Evolutionary conservation across 2,797 vertebrate genomes (phyloP), one percentile per base, ranked within the genome.

Genomic region (Poecilia wingei): DNA sequence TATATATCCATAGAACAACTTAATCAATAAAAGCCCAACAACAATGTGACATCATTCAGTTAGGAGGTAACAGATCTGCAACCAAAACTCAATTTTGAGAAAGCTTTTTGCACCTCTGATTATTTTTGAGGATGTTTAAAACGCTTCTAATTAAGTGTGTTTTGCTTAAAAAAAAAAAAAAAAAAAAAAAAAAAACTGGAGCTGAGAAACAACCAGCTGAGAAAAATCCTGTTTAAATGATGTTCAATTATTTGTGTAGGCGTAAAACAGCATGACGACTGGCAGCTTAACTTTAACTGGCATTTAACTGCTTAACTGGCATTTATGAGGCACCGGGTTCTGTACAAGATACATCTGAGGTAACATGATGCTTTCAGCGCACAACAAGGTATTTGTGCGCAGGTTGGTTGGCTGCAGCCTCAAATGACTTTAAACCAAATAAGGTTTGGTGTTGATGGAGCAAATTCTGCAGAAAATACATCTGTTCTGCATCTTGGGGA

Each of bases 381-480:
- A 57, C 72, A 77, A 61, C 69, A 70, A 57, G 47, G 12, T 12
- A 33, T 47, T 55, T 41, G 25, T 41, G 77, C 74, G 49, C 10
- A 6, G 46, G 43, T 73, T 53, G 71, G 72, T 74, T 78, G 55
- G n/a, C 75, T 66, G 36, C 47, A 72, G 46, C 43, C 33, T 68
- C 10, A 45, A 12, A 41, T 39, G 49, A 72, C 51, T 72, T 71
- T 41, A 49, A 77, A 55, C 39, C 59, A 69, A 80, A 77, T 2
- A 72, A 28, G 31, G 77, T 78, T 13, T 59, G 13, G n/a, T 49
- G 36, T 82, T 61, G 46, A 75, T 76, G 8, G 41, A 80, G 41
- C 71, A 25, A 22, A 69, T 25, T 6, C 3, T 41, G 59, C 39
- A 45, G 33, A 82, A 74, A 57, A 18, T 36, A 3, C 80, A 22